Percentiles rank a stretch among this genome's conserved stretches.
Evolutionary conservation across 92 coral and sea anemone genomes (phyloP).

Genomic region (Anthopleura xanthogrammica): DNA sequence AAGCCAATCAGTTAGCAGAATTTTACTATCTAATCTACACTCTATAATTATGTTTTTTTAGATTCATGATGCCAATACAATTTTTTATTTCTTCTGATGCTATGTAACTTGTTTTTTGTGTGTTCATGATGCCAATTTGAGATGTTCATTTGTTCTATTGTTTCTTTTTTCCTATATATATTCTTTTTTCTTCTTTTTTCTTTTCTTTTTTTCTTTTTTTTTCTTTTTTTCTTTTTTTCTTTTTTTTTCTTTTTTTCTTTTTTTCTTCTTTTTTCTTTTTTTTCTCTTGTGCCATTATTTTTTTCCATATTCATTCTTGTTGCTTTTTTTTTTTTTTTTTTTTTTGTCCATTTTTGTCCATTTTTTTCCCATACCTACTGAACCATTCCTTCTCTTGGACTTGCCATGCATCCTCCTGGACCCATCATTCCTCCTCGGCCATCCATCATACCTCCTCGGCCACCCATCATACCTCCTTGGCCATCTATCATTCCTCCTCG

Average conservation of each 20-base stretch:
- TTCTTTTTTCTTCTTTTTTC: background rate
- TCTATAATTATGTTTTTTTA: background rate
- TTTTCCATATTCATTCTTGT: background rate
- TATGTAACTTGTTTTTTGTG: background rate
- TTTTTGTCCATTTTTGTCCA: background rate
- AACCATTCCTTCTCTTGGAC: background rate
- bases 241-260: background rate
- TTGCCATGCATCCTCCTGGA: background rate
- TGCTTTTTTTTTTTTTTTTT: background rate
- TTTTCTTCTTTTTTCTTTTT: background rate
- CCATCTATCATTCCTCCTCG: conserved; percentile 19
- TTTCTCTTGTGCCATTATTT: background rate
- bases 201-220: background rate
- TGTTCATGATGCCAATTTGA: background rate
- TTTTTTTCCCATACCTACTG: background rate
- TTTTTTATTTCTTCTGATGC: no score
- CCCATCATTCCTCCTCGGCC: background rate
- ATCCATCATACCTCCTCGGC: background rate
- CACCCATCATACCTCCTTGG: background rate
- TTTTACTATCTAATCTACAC: background rate
- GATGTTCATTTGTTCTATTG: background rate
- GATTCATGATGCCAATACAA: background rate
- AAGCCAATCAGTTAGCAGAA: conserved; percentile 6
- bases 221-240: background rate
- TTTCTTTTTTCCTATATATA: no score